Conservation (phyloP, 2,113 vertebrate genomes). For the Neopipo cinnamomea region DNA sequence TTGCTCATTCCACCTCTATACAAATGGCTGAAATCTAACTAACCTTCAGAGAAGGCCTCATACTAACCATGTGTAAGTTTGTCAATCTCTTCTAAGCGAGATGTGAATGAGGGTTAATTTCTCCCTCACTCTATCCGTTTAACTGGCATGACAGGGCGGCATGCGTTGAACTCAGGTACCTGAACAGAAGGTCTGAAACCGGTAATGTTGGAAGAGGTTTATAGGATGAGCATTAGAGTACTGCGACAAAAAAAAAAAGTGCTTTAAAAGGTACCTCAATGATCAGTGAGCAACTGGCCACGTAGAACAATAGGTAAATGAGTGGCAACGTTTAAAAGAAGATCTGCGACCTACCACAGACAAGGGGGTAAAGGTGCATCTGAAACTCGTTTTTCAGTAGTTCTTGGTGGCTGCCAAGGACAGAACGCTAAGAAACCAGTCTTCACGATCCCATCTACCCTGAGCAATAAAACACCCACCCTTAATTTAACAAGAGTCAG, state of each 20-base stretch:
- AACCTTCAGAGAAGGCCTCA: neutral
- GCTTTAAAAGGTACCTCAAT: neutral
- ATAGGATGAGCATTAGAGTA: neutral
- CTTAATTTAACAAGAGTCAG: neutral
- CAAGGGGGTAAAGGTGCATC: neutral
- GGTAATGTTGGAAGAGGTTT: neutral
- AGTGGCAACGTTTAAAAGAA: neutral
- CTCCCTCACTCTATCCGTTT: neutral
- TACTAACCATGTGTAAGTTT: neutral
- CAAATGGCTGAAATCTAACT: neutral
- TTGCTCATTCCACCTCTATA: neutral
- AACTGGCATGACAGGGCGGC: neutral
- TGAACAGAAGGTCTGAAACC: neutral
- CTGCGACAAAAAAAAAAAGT: neutral
- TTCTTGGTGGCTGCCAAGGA: neutral
- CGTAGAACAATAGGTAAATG: rapidly evolving
- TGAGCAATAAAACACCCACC: neutral
- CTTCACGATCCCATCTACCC: neutral
- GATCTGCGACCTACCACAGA: neutral
- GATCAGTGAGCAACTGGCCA: neutral
- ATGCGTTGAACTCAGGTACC: too few relatives aligned
- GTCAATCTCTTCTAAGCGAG: neutral
- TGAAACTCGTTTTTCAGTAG: neutral
- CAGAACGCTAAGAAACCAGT: neutral
- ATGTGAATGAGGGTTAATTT: neutral